These are phyloP conservation scores for Heliconius congener DNA, from an alignment of 1,140 invertebrate species.

Conservation along the genomic window DNA sequence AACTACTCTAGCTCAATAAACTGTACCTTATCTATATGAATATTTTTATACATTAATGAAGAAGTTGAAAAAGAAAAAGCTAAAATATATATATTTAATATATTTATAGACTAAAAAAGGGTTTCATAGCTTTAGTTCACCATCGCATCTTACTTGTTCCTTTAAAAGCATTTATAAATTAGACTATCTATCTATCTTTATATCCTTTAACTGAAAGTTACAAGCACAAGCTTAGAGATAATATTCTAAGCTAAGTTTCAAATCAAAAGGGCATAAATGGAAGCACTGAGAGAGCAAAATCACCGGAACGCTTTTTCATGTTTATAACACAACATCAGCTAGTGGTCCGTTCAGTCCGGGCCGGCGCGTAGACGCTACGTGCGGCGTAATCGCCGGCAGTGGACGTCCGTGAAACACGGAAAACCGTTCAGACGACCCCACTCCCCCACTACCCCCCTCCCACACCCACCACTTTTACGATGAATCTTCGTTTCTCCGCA, in stretches of 20 bases:
- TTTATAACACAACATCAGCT: conserved; percentile 77
- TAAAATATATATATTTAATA: no score
- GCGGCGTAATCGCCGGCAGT: conserved; percentile 70
- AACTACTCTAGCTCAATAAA: no score
- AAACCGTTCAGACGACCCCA: conserved; percentile 77
- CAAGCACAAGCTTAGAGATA: background rate
- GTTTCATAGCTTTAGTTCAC: no score
- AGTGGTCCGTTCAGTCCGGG: conserved; percentile 55
- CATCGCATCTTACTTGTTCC: background rate
- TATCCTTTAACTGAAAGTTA: background rate
- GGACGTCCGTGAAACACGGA: conserved; percentile 76
- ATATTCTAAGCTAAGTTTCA: conserved; percentile 15
- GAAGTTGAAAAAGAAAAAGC: no score
- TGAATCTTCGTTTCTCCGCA: conserved; percentile 81
- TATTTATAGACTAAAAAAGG: no score
- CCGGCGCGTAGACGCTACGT: conserved; percentile 58
- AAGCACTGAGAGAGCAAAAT: conserved; percentile 65
- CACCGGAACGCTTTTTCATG: conserved; percentile 77
- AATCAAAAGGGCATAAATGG: conserved; percentile 51
- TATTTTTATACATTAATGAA: no score
- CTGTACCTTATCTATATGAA: no score
- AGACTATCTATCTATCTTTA: background rate
- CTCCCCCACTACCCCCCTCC: conserved; percentile 44
- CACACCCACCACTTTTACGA: conserved; percentile 77
- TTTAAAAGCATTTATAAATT: background rate